These are phyloP conservation scores for Psittacula cyanocephala DNA, from an alignment of 2,113 vertebrate genomes.

Conservation along the genomic window DNA sequence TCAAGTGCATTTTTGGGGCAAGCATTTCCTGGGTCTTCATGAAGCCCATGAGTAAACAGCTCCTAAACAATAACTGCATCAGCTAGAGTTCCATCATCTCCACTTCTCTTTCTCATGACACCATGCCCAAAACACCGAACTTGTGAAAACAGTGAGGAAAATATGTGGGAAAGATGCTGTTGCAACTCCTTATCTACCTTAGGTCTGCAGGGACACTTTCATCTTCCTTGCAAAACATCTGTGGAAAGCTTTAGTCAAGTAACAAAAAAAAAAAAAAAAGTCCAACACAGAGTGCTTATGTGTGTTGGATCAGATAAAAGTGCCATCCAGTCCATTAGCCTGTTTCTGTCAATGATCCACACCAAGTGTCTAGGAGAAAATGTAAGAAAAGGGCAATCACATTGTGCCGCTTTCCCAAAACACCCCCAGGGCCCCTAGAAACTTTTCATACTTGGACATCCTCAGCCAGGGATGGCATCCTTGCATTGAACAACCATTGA, in stretches of 20 bases:
- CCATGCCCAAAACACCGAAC: neutral
- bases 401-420: neutral
- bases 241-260: neutral
- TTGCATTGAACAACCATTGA: neutral
- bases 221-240: neutral
- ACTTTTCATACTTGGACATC: too few species aligned
- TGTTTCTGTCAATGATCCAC: neutral
- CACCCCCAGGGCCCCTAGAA: neutral
- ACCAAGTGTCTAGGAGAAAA: neutral
- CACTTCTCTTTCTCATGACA: neutral
- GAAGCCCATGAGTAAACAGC: neutral
- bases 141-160: neutral
- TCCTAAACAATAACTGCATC: neutral
- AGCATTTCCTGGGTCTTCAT: neutral
- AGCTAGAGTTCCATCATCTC: neutral
- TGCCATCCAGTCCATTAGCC: neutral
- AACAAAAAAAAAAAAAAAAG: neutral
- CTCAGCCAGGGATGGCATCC: neutral
- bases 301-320: neutral
- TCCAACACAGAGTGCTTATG: accelerated
- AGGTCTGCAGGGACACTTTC: neutral
- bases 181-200: neutral
- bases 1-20: neutral
- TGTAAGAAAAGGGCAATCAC: neutral
- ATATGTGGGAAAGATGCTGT: neutral